Conservation (phyloP, 2,888 invertebrate species). For the Caradrina kadenii region DNA sequence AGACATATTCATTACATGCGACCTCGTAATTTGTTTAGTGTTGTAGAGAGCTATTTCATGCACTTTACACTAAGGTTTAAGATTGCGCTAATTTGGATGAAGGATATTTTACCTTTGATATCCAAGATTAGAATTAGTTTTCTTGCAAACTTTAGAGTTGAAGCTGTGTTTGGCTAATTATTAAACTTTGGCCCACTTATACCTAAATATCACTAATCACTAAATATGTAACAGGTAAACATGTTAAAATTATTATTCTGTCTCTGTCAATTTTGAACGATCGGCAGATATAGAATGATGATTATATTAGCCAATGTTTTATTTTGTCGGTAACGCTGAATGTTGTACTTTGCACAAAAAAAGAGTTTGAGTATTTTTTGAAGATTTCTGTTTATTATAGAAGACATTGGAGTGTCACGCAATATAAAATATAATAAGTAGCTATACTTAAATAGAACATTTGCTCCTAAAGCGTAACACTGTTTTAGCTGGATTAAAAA, state of each 20-base stretch:
- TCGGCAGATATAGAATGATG: too few relatives aligned
- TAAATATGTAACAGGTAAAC: too few relatives aligned
- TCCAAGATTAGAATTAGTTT: not conserved
- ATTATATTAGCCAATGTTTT: not conserved
- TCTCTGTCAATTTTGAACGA: too few relatives aligned
- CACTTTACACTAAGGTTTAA: conserved; percentile 46
- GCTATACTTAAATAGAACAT: conserved; percentile 21
- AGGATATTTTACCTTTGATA: conserved; percentile 4
- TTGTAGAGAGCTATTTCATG: conserved; percentile 39
- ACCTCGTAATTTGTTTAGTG: conserved; percentile 75
- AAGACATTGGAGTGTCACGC: not conserved
- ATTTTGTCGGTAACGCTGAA: not conserved
- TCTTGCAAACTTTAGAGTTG: conserved; percentile 12
- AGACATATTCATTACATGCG: conserved; percentile 84
- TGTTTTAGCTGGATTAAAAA: conserved; percentile 72
- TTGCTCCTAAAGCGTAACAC: conserved; percentile 37
- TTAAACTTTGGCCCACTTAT: too few relatives aligned
- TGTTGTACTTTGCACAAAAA: not conserved
- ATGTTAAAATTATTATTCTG: too few relatives aligned
- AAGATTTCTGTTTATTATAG: not conserved
- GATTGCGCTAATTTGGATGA: conserved; percentile 20
- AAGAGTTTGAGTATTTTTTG: not conserved
- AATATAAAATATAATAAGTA: not conserved
- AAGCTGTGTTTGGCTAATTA: not conserved
- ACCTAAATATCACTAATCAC: too few relatives aligned